A percentile compares a stretch with the other conserved stretches of the same genome.
phyloP scores from a whole-genome alignment of 2,888 invertebrate species.

The Microctonus brassicae region DNA sequence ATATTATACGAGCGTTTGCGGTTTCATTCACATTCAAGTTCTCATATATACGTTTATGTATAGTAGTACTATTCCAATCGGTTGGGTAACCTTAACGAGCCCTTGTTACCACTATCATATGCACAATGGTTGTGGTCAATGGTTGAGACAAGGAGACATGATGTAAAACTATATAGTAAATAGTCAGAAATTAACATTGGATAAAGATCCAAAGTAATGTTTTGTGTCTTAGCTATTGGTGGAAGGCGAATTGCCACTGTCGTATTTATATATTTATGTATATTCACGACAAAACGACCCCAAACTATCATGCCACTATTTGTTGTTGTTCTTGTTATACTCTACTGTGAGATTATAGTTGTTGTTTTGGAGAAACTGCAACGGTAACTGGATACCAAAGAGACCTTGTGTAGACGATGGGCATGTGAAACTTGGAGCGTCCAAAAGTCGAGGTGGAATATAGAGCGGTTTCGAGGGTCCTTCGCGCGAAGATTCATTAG shows the following conservation, averaged over 20 bases:
- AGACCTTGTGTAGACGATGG: slow-evolving; percentile 30
- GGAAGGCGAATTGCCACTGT: slow-evolving; percentile 2
- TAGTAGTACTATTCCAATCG: slow-evolving; percentile 56
- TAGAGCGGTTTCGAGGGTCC: slow-evolving; percentile 51
- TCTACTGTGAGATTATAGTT: slow-evolving; percentile 33
- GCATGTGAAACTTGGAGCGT: slow-evolving; percentile 39
- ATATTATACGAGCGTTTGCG: slow-evolving; percentile 30
- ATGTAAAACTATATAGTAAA: slow-evolving; percentile 10
- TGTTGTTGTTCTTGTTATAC: slow-evolving; percentile 35
- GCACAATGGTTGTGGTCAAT: slow-evolving; percentile 9
- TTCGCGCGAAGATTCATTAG: slow-evolving; percentile 61
- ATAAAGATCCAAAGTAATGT: not conserved
- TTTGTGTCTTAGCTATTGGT: not conserved
- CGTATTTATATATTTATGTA: no score
- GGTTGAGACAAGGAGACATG: not conserved
- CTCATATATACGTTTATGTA: slow-evolving; percentile 48
- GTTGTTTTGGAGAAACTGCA: slow-evolving; percentile 27
- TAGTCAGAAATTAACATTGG: slow-evolving; percentile 17
- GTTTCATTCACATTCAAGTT: slow-evolving; percentile 47
- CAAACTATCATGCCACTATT: slow-evolving; percentile 13
- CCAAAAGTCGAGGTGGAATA: slow-evolving; percentile 45
- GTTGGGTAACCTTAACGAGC: slow-evolving; percentile 64
- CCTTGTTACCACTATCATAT: slow-evolving; percentile 57
- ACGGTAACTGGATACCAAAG: slow-evolving; percentile 29
- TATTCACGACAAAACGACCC: slow-evolving; percentile 6